Evolutionary conservation across 2,113 vertebrate genomes (phyloP), one percentile per base, ranked within the genome.

Genomic region (Struthio camelus): DNA sequence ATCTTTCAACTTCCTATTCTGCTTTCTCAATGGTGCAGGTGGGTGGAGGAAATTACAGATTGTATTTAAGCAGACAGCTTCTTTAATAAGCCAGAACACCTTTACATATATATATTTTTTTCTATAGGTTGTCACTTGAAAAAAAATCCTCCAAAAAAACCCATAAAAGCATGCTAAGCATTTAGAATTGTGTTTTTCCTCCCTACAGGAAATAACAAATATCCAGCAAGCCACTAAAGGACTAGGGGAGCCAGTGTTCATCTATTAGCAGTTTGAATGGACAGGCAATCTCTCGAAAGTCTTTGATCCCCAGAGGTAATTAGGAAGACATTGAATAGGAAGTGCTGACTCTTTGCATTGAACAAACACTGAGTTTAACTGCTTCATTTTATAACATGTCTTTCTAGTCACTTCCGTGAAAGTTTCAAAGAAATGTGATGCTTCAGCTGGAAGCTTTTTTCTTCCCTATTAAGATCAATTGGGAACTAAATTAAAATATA

Each of bases 301-400:
- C 89, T 96, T 96, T 94, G 91, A 96, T 96, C 93, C 66, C 82
- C 48, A 30, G 81, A 50, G 78, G 56, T 94, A 91, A 83, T 94
- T 94, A 95, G 69, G 79, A 61, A 87, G 90, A 81, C 82, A 50
- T 54, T 95, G 93, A 94, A 89, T 87, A 61, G 56, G 87, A 97
- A 97, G 92, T 88, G 90, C 94, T 95, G 91, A 90, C 69, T 53
- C 91, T 91, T 82, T 81, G 64, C 78, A 54, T 83, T 94, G 84
- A 92, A 59, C 80, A 92, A 94, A 94, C 93, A 93, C 51, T 87
- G 85, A 86, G 65, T 90, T 94, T 88, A 94, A 94, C 93, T 75
- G 36, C 92, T 90, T 92, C 46, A 6, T 71, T 95, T 96, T 94
- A 91, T 85, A 95, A 76, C 67, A 25, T 17, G 38, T 88, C 65